Conservation (phyloP, 2,888 invertebrate genomes). For the Anthrax anthrax region DNA sequence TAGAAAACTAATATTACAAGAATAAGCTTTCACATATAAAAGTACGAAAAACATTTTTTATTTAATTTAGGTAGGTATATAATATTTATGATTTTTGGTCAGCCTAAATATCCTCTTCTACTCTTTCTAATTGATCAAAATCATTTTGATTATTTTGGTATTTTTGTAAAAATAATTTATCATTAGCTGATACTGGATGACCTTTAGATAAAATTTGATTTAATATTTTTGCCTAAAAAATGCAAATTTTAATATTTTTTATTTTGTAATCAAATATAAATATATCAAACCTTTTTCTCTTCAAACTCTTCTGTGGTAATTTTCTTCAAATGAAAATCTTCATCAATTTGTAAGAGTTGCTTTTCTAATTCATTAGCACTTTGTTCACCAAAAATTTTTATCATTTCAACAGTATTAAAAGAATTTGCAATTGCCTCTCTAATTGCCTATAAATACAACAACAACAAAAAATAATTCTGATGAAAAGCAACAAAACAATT, state of each 20-base stretch:
- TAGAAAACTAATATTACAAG: too few species aligned
- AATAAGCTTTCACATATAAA: too few species aligned
- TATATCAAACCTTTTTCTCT: conserved; percentile 34
- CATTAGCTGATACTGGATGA: not conserved
- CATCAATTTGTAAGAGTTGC: conserved; percentile 41
- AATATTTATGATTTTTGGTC: too few species aligned
- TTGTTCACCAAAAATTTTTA: conserved; percentile 53
- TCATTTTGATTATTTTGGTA: not conserved
- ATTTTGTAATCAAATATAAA: too few species aligned
- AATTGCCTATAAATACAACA: conserved; percentile 40
- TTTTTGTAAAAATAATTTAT: not conserved
- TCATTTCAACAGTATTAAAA: conserved; percentile 60
- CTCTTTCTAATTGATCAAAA: conserved; percentile 4
- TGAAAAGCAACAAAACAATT: not conserved
- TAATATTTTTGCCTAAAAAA: not conserved
- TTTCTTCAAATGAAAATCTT: conserved; percentile 48
- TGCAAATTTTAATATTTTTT: not conserved
- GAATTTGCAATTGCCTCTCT: conserved; percentile 59
- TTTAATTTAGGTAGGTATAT: too few species aligned
- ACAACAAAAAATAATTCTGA: not conserved
- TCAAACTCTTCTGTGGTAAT: conserved; percentile 35
- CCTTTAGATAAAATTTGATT: not conserved
- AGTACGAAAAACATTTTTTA: too few species aligned
- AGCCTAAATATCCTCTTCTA: too few species aligned
- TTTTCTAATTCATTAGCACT: conserved; percentile 50